A percentile compares a stretch with the other conserved stretches of the same genome.
Evolutionary conservation across 2,797 vertebrate species (phyloP).

Genomic region (Rhynchonycteris naso): DNA sequence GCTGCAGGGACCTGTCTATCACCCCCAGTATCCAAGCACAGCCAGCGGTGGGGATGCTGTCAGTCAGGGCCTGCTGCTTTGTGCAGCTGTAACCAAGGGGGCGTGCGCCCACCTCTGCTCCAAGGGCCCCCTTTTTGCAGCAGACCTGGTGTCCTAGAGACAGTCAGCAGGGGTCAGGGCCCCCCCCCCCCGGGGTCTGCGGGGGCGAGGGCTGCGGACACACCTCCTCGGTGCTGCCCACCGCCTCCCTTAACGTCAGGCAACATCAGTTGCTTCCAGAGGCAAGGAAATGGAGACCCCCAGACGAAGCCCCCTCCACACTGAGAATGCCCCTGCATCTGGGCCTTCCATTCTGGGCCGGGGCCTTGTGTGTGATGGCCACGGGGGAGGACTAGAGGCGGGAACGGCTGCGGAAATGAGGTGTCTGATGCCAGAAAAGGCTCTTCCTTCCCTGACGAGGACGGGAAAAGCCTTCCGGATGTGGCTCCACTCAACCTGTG

Average conservation of each 20-base stretch:
- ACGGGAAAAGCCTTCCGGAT: constrained; percentile 78
- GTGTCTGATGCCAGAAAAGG: constrained; percentile 73
- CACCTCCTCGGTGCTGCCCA: neutral
- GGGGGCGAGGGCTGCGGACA: constrained; percentile 5
- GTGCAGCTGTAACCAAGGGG: constrained; percentile 78
- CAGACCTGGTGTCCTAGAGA: constrained; percentile 67
- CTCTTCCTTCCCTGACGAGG: constrained; percentile 73
- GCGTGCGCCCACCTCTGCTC: constrained; percentile 78
- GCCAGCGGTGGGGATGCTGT: constrained; percentile 58
- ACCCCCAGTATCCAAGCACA: constrained; percentile 51
- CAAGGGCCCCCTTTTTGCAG: neutral
- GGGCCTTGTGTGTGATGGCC: neutral
- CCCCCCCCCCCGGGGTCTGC: neutral
- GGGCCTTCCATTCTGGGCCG: constrained; percentile 11
- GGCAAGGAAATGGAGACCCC: neutral
- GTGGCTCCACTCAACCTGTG: constrained; percentile 53
- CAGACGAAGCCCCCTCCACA: neutral
- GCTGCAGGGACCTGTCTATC: constrained; percentile 63
- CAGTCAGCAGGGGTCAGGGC: neutral
- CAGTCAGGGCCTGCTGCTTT: constrained; percentile 70
- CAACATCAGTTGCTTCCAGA: neutral
- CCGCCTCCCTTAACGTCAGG: constrained; percentile 32
- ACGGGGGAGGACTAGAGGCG: constrained; percentile 41
- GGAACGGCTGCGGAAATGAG: constrained; percentile 71
- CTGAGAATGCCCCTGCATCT: neutral